phyloP scores from a whole-genome alignment of 1,140 invertebrate species.

The Globodera rostochiensis region DNA sequence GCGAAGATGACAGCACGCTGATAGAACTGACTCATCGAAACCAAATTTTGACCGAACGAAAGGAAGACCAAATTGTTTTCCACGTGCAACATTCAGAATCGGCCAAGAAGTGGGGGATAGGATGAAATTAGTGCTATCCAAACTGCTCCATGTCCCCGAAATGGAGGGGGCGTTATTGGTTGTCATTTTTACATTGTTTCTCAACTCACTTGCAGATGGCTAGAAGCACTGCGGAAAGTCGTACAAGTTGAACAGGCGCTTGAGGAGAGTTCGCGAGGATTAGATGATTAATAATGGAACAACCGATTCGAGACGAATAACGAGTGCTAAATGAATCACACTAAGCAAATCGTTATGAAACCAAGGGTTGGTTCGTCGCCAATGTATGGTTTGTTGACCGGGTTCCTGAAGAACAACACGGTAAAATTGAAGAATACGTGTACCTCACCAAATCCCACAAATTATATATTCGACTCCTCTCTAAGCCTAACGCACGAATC shows the following conservation, averaged over 20 bases:
- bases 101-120: slow-evolving; percentile 32
- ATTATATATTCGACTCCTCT: too few relatives aligned
- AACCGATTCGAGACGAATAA: too few relatives aligned
- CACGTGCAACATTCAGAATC: slow-evolving; percentile 41
- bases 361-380: too few relatives aligned
- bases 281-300: not conserved
- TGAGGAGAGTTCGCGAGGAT: not conserved
- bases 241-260: slow-evolving; percentile 12
- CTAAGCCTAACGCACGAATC: too few relatives aligned
- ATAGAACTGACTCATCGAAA: slow-evolving; percentile 45
- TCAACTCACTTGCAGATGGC: slow-evolving; percentile 16
- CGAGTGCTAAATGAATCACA: too few relatives aligned
- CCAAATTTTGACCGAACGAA: slow-evolving; percentile 54
- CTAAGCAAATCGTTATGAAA: too few relatives aligned
- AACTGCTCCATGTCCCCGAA: not conserved
- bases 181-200: too few relatives aligned
- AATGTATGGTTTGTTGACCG: too few relatives aligned
- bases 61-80: slow-evolving; percentile 44
- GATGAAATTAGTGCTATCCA: not conserved
- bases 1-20: slow-evolving; percentile 40
- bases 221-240: slow-evolving; percentile 17
- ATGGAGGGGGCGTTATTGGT: too few relatives aligned
- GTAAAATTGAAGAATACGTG: too few relatives aligned
- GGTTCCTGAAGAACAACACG: too few relatives aligned
- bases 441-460: too few relatives aligned